Evolutionary conservation across 2,113 vertebrate genomes (phyloP).

Genomic region (Ictalurus furcatus): DNA sequence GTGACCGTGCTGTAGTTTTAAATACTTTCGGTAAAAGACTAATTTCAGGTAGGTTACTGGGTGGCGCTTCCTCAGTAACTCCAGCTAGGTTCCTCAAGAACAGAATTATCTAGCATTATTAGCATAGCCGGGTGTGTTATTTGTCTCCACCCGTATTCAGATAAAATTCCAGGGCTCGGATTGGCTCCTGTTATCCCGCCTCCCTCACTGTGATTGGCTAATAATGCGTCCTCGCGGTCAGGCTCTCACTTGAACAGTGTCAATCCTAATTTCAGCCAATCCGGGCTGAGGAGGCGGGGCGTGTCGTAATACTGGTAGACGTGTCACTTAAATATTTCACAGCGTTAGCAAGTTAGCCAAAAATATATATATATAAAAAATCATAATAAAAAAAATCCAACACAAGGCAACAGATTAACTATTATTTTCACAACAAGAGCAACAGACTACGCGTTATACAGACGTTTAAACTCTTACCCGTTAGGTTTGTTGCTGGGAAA

Average conservation of each 20-base stretch:
- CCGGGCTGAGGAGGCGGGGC: neutral
- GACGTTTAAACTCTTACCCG: conserved; percentile 15
- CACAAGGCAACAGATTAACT: neutral
- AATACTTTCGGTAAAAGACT: neutral
- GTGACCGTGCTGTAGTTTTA: neutral
- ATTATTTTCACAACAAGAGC: neutral
- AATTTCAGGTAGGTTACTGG: neutral
- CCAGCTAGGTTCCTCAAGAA: neutral
- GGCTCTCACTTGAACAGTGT: neutral
- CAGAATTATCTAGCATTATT: neutral
- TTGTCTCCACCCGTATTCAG: neutral
- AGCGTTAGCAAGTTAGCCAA: conserved; percentile 4
- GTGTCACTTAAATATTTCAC: conserved; percentile 15
- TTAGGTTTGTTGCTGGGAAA: neutral
- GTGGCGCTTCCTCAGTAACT: neutral
- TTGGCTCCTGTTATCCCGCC: neutral
- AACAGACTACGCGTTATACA: neutral
- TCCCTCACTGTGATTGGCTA: neutral
- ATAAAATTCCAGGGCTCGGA: neutral
- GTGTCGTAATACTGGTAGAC: conserved; percentile 24
- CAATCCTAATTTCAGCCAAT: neutral
- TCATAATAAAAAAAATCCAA: neutral
- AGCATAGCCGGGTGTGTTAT: neutral
- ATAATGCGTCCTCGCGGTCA: neutral
- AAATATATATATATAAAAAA: neutral